Evolutionary conservation across 2,797 vertebrate species (phyloP), one percentile per base, ranked within the genome.

Genomic region (Pseudotriccus pelzelni): DNA sequence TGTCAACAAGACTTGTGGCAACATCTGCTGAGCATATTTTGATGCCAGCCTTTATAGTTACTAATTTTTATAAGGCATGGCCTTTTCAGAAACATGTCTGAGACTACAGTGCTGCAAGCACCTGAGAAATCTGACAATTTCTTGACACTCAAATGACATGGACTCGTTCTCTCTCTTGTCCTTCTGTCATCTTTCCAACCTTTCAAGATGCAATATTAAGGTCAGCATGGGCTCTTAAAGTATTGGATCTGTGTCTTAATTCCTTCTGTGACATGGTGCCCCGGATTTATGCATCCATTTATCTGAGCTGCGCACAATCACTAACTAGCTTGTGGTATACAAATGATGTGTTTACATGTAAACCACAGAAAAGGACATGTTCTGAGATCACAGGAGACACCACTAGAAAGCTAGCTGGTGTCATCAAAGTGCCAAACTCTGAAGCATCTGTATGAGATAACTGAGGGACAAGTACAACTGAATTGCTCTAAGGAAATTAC

Each of bases 1-100:
- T 90, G 83, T 90, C 73, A 88, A 37, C 25, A 80, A 80, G 64
- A 77, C 79, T 87, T 80, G 72, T 91, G 72, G 36, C 76, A 91
- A 23, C 64, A 80, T 85, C 85, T 91, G 82, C 85, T 74, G 72
- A 93, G 28, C 60, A 83, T 66, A 84, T 94, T 77, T 84, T 85
- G 85, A 60, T 94, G 64, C 39, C 44, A 85, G 77, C 28, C 39
- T 74, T 94, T 85, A 74, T 39, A 83, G 37, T 52, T 59, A 56
- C 37, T 70, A 37, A 49, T 83, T 83, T 94, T 87, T 74, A 63
- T 30, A 63, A 77, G 41, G 14, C 49, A 55, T 46, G 53, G 27
- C 41, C 9, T 2, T 91, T 92, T 90, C 60, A 67, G 75, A 63
- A 80, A 76, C 19, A 2, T 66, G 62, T 50, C n/a, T 82, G 34